phyloP scores from a whole-genome alignment of 2,888 invertebrate species.

The Macrophya annulata region DNA sequence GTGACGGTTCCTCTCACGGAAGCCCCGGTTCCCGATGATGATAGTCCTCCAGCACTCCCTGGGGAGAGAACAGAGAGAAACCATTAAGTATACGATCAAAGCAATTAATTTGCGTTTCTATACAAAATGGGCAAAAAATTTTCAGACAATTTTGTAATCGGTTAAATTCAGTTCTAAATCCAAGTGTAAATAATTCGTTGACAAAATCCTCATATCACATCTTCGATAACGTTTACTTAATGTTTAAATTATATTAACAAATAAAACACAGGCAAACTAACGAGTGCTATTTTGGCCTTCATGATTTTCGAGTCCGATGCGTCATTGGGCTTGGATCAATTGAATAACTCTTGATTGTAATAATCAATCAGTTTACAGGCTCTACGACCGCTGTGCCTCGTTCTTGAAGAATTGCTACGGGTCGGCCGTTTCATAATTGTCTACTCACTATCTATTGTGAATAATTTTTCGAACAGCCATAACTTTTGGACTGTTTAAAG shows the following conservation, averaged over 20 bases:
- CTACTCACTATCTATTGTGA: slow-evolving; percentile 4
- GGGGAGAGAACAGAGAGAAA: slow-evolving; percentile 57
- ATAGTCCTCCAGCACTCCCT: slow-evolving; percentile 72
- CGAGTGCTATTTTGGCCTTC: slow-evolving; percentile 56
- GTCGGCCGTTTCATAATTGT: not conserved
- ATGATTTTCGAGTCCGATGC: slow-evolving; percentile 20
- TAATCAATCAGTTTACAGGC: slow-evolving; percentile 30
- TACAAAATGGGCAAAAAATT: not conserved
- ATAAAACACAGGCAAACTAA: slow-evolving; percentile 61
- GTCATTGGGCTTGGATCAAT: slow-evolving; percentile 5
- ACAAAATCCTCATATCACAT: not conserved
- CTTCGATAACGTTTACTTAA: not conserved
- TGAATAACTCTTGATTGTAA: slow-evolving; percentile 15
- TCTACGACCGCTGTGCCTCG: not conserved
- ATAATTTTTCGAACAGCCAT: not conserved
- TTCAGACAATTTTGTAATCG: not conserved
- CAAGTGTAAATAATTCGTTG: not conserved
- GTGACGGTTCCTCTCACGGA: slow-evolving; percentile 76
- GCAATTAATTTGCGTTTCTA: slow-evolving; percentile 54
- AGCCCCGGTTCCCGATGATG: slow-evolving; percentile 72
- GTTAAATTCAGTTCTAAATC: not conserved
- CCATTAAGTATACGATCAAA: slow-evolving; percentile 55
- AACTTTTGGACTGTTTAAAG: not conserved
- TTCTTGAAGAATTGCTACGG: not conserved
- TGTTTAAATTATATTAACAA: not conserved